phyloP scores from a whole-genome alignment of 2,888 invertebrate species.

The Scelioninae gen. 1 region DNA sequence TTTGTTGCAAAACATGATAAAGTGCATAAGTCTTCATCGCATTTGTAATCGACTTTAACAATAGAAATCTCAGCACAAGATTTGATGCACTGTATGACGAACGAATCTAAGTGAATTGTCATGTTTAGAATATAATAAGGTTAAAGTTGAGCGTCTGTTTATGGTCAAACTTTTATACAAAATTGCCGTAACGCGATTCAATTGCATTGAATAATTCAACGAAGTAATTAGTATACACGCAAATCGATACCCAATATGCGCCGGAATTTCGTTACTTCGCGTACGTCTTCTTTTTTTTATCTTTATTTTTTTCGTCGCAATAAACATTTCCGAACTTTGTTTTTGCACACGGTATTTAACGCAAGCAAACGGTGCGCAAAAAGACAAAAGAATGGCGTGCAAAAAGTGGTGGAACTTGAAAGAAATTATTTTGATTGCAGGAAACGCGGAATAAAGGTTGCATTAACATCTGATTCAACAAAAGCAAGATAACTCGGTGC shows the following conservation, averaged over 20 bases:
- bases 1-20: neutral
- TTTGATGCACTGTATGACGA: neutral
- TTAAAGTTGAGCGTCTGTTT: constrained; percentile 31
- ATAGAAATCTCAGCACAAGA: neutral
- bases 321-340: constrained; percentile 13
- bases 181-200: constrained; percentile 24
- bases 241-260: constrained; percentile 30
- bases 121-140: constrained; percentile 7
- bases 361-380: neutral
- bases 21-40: neutral
- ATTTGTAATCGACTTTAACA: too few species aligned
- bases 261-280: constrained; percentile 2
- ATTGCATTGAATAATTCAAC: constrained; percentile 37
- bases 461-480: constrained; percentile 36
- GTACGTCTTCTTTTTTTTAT: neutral
- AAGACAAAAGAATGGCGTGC: neutral
- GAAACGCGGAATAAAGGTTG: constrained; percentile 15
- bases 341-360: neutral
- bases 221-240: constrained; percentile 22
- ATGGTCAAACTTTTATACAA: constrained; percentile 24
- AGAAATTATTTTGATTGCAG: constrained; percentile 14
- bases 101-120: constrained; percentile 7
- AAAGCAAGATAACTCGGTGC: constrained; percentile 22
- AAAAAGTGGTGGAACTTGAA: neutral
- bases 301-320: constrained; percentile 1